Percentiles rank a stretch among this genome's conserved stretches.
Conservation (phyloP, 2,113 vertebrate genomes). For the Dendropsophus ebraccatus region DNA sequence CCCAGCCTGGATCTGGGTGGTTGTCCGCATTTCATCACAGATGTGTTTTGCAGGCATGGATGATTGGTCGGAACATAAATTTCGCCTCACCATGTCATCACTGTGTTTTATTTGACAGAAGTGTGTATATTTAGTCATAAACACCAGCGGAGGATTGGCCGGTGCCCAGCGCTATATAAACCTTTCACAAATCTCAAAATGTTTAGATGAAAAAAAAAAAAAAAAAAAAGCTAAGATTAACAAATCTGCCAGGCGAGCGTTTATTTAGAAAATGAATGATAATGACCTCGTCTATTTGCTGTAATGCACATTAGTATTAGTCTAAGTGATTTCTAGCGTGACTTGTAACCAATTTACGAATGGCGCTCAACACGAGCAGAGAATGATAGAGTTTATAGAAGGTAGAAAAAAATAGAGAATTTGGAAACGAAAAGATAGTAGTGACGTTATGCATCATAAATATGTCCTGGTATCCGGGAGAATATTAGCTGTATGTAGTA, state of each 20-base stretch:
- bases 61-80: slow-evolving; percentile 5
- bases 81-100: neutral
- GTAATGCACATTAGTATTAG: neutral
- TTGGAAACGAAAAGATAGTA: neutral
- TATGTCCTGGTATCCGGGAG: neutral
- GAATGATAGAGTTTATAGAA: no score
- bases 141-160: slow-evolving; percentile 4
- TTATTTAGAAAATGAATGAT: neutral
- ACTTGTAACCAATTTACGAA: no score
- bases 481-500: neutral
- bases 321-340: no score
- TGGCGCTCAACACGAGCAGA: no score
- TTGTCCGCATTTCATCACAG: neutral
- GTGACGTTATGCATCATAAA: neutral
- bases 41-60: neutral
- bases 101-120: slow-evolving; percentile 21
- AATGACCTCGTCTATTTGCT: no score
- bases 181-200: neutral
- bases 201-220: neutral
- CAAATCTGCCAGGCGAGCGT: neutral
- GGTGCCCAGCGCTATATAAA: neutral
- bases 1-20: neutral
- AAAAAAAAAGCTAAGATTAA: neutral
- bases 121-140: slow-evolving; percentile 6
- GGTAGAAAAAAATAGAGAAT: neutral